Evolutionary conservation across 2,797 vertebrate genomes (phyloP).

Genomic region (Glossophaga mutica): DNA sequence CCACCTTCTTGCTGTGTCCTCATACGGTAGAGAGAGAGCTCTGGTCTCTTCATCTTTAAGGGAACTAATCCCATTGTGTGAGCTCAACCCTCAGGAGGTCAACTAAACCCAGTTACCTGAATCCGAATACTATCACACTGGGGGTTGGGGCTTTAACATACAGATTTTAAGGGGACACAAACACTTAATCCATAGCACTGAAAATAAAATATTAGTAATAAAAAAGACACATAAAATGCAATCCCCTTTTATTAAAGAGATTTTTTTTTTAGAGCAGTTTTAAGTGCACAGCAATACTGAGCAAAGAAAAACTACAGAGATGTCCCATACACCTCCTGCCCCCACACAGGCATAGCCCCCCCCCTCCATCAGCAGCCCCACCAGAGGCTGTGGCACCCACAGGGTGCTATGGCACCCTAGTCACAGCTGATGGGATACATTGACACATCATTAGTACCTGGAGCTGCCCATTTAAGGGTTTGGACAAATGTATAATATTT

Average conservation of each 20-base stretch:
- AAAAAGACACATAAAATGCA: background rate
- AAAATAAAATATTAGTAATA: background rate
- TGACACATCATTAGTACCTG: background rate
- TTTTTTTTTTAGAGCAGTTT: background rate
- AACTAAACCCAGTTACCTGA: background rate
- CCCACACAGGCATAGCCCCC: background rate
- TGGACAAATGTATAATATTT: background rate
- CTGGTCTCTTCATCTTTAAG: background rate
- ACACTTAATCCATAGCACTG: background rate
- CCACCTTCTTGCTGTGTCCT: background rate
- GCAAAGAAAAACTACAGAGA: background rate
- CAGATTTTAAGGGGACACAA: background rate
- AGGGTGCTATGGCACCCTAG: background rate
- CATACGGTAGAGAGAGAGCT: background rate
- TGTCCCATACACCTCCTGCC: background rate
- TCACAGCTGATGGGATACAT: background rate
- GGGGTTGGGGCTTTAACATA: background rate
- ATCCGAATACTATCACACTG: background rate
- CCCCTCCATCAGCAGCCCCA: background rate
- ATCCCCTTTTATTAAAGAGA: background rate
- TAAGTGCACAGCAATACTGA: background rate
- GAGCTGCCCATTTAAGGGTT: background rate
- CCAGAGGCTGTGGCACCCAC: no score
- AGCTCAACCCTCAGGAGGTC: background rate
- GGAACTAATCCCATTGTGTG: background rate